phyloP scores from a whole-genome alignment of 2,797 vertebrate genomes.

The Intellagama lesueurii region DNA sequence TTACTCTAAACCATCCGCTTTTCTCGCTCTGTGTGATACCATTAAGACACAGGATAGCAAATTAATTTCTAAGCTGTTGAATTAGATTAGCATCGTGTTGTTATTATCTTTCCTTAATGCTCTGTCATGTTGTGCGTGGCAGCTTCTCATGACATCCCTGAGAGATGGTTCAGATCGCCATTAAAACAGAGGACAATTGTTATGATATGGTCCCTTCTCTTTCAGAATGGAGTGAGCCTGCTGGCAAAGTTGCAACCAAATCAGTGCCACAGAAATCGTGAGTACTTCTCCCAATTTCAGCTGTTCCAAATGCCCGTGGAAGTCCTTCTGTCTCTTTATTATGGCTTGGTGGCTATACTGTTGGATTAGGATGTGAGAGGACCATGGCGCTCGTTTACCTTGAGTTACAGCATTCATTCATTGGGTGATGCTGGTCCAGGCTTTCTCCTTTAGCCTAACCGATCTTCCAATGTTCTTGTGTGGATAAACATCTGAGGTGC shows the following conservation, averaged over 20 bases:
- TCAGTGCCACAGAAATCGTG: conserved; percentile 91
- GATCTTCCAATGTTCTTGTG: too few species aligned
- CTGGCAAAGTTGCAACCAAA: conserved; percentile 91
- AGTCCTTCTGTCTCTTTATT: background rate
- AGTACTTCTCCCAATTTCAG: conserved; percentile 79
- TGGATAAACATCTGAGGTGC: too few species aligned
- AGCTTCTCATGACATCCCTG: conserved; percentile 69
- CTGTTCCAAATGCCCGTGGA: conserved; percentile 55
- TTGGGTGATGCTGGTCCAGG: background rate
- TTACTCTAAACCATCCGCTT: conserved; percentile 50
- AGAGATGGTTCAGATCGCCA: conserved; percentile 66
- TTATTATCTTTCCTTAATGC: background rate
- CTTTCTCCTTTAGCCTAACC: too few species aligned
- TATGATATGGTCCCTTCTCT: conserved; percentile 77
- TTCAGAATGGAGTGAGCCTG: conserved; percentile 91
- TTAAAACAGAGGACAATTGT: conserved; percentile 73
- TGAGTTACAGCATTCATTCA: background rate
- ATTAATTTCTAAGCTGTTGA: conserved; percentile 60
- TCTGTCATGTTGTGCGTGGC: conserved; percentile 71
- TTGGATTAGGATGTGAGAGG: background rate
- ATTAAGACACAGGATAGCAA: conserved; percentile 64
- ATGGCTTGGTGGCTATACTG: background rate
- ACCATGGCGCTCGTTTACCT: background rate
- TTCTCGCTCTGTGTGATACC: conserved; percentile 10
- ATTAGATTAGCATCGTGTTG: conserved; percentile 60